A percentile compares a stretch with the other conserved stretches of the same genome.
Conservation (phyloP, 2,888 invertebrate genomes). For the Chesias legatella region DNA sequence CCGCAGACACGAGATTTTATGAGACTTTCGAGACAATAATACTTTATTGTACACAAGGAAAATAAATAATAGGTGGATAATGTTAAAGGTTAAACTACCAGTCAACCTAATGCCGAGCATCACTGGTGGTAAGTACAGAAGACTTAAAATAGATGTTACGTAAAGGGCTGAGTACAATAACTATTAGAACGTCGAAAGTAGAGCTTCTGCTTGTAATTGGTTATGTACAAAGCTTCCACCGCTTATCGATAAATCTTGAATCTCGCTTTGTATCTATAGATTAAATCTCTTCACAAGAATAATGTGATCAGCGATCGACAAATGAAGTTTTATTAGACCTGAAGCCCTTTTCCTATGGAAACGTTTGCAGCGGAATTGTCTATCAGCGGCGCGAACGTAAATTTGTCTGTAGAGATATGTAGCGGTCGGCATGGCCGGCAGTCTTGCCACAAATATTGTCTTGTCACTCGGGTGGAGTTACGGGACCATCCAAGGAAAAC, state of each 20-base stretch:
- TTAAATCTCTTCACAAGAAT: slow-evolving; percentile 34
- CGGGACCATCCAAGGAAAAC: slow-evolving; percentile 52
- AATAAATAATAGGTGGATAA: too few species aligned
- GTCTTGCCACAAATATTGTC: slow-evolving; percentile 70
- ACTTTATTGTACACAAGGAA: too few species aligned
- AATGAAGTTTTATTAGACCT: slow-evolving; percentile 52
- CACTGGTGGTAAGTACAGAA: too few species aligned
- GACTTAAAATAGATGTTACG: too few species aligned
- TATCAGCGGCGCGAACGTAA: slow-evolving; percentile 63
- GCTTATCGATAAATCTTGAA: slow-evolving; percentile 11
- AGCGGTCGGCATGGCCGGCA: slow-evolving; percentile 49
- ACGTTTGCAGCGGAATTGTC: slow-evolving; percentile 48
- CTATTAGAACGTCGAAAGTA: too few species aligned
- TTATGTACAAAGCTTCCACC: neutral
- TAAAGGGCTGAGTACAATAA: too few species aligned
- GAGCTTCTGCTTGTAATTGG: neutral
- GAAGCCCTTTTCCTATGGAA: slow-evolving; percentile 39
- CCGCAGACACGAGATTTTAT: too few species aligned
- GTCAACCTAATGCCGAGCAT: too few species aligned
- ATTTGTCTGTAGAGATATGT: slow-evolving; percentile 63
- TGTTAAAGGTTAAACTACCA: too few species aligned
- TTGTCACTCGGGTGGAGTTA: slow-evolving; percentile 70
- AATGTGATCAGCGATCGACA: slow-evolving; percentile 43
- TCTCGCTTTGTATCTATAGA: slow-evolving; percentile 12
- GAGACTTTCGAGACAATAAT: too few species aligned